These are phyloP conservation scores for Oncorhynchus masou DNA, from an alignment of 2,113 vertebrate genomes.

Conservation along the genomic window DNA sequence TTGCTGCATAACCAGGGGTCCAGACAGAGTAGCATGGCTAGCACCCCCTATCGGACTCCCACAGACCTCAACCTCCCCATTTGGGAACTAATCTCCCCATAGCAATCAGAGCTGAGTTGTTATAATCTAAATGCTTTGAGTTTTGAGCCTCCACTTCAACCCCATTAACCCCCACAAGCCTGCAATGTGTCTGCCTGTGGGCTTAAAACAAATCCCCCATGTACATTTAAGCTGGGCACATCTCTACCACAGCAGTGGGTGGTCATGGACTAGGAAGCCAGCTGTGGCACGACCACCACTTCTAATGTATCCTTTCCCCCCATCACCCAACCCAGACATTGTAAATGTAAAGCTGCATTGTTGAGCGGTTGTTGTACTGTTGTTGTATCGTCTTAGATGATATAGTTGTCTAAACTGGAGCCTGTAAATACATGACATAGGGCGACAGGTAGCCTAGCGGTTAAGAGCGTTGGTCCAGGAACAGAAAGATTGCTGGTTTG, in stretches of 20 bases:
- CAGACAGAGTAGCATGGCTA: background rate
- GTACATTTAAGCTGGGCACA: conserved; percentile 50
- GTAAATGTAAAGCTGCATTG: too few species aligned
- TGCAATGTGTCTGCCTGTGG: conserved; percentile 27
- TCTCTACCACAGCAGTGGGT: conserved; percentile 33
- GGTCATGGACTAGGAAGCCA: conserved; percentile 37
- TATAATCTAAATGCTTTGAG: conserved; percentile 38
- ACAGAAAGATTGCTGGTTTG: too few species aligned
- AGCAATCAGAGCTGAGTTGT: conserved; percentile 53
- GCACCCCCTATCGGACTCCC: conserved; percentile 1
- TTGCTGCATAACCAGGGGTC: background rate
- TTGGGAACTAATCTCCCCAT: conserved; percentile 46
- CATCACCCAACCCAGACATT: too few species aligned
- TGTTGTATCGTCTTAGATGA: too few species aligned
- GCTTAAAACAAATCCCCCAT: conserved; percentile 51
- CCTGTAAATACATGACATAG: too few species aligned
- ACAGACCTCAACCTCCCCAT: conserved; percentile 34
- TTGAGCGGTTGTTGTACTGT: too few species aligned
- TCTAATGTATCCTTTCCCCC: background rate
- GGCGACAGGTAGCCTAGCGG: too few species aligned
- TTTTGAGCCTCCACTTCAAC: conserved; percentile 36
- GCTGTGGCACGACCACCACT: conserved; percentile 32
- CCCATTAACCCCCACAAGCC: conserved; percentile 46
- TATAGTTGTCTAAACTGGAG: too few species aligned
- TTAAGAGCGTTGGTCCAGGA: too few species aligned